Evolutionary conservation across 2,888 invertebrate genomes (phyloP), one percentile per base, ranked within the genome.

Genomic region (Apeira syringaria): DNA sequence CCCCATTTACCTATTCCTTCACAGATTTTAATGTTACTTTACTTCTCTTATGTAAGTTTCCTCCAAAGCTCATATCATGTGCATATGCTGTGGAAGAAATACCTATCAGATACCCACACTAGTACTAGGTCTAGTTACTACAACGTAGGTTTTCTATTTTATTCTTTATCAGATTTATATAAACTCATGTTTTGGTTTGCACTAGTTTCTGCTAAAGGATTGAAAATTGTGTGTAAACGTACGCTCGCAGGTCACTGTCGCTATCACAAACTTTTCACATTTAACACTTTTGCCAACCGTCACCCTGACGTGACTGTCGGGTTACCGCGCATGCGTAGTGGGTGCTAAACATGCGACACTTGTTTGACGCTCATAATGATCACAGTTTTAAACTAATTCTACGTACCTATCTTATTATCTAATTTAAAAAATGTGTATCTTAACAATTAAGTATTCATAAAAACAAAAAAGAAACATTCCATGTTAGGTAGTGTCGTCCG

Each of bases 261-360:
- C 60, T 61, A 58, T 63, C 69, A 67, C 64, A 67, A 78, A 78
- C 64, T 78, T 78, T 77, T 66, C 75, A 75, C 77, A 76, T 76
- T 70, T 64, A 72, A 64, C 74, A 78, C 74, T 71, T 66, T 66
- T 68, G 64, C 64, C 66, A 64, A 60, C 61, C 57, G 59, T 52
- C 61, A 54, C 54, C 49, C 59, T 60, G 61, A 58, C 55, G 53
- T 6, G 30, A 56, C 55, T 41, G 24, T 9, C 50, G 32, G 41
- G 51, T 20, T 13, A 20, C 41, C 42, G 56, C 75, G 75, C 76
- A 72, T 74, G 75, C 76, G 76, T 54, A 15, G 36, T 29, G 20
- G 32, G 20, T 40, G 33, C 46, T 49, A 52, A 46, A 53, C 50
- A 29, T 15, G 24, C 33, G 28, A 48, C 58, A 68, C 66, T 68